These are phyloP conservation scores for Peromyscus maniculatus DNA, from an alignment of 2,113 vertebrate genomes.

Conservation along the genomic window DNA sequence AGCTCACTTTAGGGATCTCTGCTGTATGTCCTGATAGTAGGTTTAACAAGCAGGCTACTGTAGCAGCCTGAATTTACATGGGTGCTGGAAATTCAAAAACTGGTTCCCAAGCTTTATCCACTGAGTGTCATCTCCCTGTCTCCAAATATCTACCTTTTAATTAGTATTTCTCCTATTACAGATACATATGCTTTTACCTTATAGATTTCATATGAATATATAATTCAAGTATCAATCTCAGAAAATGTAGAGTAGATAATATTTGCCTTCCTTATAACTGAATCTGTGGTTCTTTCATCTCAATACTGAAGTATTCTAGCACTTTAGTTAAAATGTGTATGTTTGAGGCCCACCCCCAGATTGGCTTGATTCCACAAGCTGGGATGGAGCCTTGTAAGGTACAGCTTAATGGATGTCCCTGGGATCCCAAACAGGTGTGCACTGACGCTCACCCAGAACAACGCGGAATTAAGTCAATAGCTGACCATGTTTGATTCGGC, in stretches of 20 bases:
- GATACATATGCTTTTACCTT: background rate
- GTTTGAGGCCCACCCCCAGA: background rate
- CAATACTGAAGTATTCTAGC: background rate
- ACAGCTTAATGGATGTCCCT: background rate
- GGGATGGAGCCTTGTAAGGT: background rate
- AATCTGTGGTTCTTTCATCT: background rate
- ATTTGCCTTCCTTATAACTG: background rate
- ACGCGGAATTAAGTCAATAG: background rate
- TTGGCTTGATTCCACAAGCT: background rate
- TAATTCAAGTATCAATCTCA: background rate
- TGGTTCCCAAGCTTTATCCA: background rate
- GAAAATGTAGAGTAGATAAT: conserved; percentile 4
- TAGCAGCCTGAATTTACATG: too few relatives aligned
- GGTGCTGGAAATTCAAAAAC: too few relatives aligned
- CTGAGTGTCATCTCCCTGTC: too few relatives aligned
- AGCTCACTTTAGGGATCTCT: background rate
- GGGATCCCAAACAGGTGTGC: background rate
- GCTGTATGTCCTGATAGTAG: background rate
- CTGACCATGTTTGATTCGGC: background rate
- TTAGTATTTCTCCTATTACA: background rate
- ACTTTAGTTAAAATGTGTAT: background rate
- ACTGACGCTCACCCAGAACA: background rate
- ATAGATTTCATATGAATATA: background rate
- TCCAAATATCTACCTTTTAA: background rate
- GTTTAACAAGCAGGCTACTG: too few relatives aligned